These are phyloP conservation scores for Amphipoea lucens DNA, from an alignment of 2,888 invertebrate species.

Conservation along the genomic window DNA sequence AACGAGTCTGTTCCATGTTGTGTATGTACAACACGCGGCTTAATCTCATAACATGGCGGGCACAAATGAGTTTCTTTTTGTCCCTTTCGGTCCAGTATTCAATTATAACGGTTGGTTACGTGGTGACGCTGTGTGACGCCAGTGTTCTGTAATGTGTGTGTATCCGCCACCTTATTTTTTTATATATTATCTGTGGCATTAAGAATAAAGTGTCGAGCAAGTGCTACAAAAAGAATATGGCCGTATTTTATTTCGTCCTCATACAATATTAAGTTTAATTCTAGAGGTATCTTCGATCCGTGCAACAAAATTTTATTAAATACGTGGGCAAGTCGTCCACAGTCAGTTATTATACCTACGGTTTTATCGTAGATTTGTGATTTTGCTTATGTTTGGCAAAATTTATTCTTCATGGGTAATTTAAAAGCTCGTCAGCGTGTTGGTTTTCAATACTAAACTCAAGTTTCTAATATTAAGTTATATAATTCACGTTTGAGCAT, in stretches of 20 bases:
- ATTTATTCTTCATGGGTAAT: neutral
- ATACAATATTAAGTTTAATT: too few relatives aligned
- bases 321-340: too few relatives aligned
- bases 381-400: constrained; percentile 20
- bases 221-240: too few relatives aligned
- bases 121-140: constrained; percentile 53
- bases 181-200: too few relatives aligned
- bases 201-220: too few relatives aligned
- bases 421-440: neutral
- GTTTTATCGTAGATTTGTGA: constrained; percentile 22
- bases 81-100: constrained; percentile 74
- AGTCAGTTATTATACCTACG: too few relatives aligned
- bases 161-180: too few relatives aligned
- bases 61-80: constrained; percentile 77
- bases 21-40: constrained; percentile 57
- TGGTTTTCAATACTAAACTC: neutral
- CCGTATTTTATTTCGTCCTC: too few relatives aligned
- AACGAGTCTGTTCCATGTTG: constrained; percentile 28
- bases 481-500: neutral
- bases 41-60: constrained; percentile 75
- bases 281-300: too few relatives aligned
- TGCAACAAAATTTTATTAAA: too few relatives aligned
- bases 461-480: neutral
- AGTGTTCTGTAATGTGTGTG: too few relatives aligned
- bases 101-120: constrained; percentile 70